phyloP scores from a whole-genome alignment of 2,888 invertebrate species.

The Agrochola macilenta region DNA sequence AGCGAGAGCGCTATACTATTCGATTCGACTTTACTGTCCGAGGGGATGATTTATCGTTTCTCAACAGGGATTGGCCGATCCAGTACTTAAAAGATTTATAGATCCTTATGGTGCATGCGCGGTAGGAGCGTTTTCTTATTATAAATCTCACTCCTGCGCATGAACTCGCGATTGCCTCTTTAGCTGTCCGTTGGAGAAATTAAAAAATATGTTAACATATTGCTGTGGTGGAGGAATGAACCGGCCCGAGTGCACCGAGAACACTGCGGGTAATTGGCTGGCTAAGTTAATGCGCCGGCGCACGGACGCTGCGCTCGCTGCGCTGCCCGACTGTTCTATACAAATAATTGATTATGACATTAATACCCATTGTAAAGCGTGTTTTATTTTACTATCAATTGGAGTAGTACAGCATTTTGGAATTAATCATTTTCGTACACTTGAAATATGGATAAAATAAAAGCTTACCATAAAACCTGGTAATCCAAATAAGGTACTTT shows the following conservation, averaged over 20 bases:
- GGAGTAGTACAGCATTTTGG: slow-evolving; percentile 26
- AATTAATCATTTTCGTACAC: slow-evolving; percentile 34
- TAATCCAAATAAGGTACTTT: background rate
- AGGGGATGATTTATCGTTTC: slow-evolving; percentile 90
- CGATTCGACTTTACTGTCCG: slow-evolving; percentile 85
- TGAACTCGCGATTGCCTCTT: slow-evolving; percentile 86
- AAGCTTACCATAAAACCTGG: background rate
- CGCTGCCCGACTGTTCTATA: slow-evolving; percentile 50
- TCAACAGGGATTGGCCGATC: slow-evolving; percentile 90
- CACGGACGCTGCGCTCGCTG: slow-evolving; percentile 66
- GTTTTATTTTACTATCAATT: slow-evolving; percentile 55
- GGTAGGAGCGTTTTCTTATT: slow-evolving; percentile 90
- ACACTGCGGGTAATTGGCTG: slow-evolving; percentile 83
- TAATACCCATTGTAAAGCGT: slow-evolving; percentile 62
- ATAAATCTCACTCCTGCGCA: slow-evolving; percentile 90
- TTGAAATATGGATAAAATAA: slow-evolving; percentile 15
- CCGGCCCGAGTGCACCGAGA: slow-evolving; percentile 69
- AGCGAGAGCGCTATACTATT: slow-evolving; percentile 81
- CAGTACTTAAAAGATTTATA: slow-evolving; percentile 90
- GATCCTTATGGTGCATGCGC: slow-evolving; percentile 89
- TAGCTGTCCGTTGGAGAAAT: slow-evolving; percentile 84
- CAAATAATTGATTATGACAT: slow-evolving; percentile 72
- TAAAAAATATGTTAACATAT: slow-evolving; percentile 90
- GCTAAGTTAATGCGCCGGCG: slow-evolving; percentile 79
- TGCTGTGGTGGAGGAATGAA: slow-evolving; percentile 76